Evolutionary conservation across 1,140 invertebrate species (phyloP).

Genomic region (Drosophila ananassae): DNA sequence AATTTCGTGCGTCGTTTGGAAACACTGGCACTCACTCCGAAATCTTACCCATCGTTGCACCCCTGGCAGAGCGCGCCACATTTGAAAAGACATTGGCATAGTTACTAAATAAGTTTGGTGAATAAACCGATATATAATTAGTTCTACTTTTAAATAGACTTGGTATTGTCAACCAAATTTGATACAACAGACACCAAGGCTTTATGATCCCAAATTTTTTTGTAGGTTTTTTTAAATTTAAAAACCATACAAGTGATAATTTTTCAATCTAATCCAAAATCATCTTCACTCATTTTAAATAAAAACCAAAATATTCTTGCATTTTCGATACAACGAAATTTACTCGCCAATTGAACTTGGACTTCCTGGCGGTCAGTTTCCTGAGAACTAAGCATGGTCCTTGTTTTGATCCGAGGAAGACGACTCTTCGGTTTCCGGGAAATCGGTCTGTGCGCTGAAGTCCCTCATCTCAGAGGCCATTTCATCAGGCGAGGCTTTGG

Average conservation of each 20-base stretch:
- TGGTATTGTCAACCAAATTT: not conserved
- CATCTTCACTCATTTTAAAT: not conserved
- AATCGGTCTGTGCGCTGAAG: slow-evolving; percentile 56
- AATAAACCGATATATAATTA: not conserved
- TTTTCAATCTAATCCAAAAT: too few relatives aligned
- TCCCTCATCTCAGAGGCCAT: slow-evolving; percentile 23
- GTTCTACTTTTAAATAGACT: not conserved
- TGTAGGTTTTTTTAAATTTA: too few relatives aligned
- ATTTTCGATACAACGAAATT: slow-evolving; percentile 5
- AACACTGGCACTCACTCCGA: not conserved
- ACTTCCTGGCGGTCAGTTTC: slow-evolving; percentile 11
- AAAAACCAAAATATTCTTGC: not conserved
- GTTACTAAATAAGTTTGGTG: not conserved
- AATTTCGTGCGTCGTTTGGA: too few relatives aligned
- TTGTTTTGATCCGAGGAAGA: not conserved
- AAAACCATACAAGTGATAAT: too few relatives aligned
- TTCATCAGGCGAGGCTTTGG: not conserved
- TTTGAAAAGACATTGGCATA: not conserved
- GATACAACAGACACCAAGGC: not conserved
- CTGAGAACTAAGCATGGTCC: not conserved
- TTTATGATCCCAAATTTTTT: not conserved
- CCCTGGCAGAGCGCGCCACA: not conserved
- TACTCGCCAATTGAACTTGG: not conserved
- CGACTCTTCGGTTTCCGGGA: slow-evolving; percentile 42
- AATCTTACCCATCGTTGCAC: not conserved